phyloP scores from a whole-genome alignment of 2,797 vertebrate genomes.

The Falco berigora region DNA sequence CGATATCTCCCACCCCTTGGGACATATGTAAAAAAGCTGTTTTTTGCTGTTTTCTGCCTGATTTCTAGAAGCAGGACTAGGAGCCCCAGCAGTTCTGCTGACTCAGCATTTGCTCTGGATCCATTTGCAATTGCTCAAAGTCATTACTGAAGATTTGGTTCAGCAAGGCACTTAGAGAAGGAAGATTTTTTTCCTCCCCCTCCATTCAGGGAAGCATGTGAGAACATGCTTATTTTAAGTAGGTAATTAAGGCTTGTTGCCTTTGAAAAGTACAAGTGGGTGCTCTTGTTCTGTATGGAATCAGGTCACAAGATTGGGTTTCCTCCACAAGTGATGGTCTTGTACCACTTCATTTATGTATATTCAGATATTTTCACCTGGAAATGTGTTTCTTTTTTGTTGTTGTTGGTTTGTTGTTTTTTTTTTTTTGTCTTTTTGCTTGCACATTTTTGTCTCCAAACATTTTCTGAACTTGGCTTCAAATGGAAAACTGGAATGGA shows the following conservation, averaged over 20 bases:
- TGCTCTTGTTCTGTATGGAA: neutral
- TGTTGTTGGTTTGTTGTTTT: too few relatives aligned
- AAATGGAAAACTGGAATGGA: neutral
- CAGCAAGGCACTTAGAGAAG: neutral
- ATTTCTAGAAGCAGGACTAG: neutral
- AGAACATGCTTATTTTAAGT: neutral
- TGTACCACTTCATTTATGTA: neutral
- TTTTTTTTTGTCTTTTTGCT: neutral
- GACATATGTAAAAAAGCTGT: rapidly evolving
- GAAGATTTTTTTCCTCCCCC: neutral
- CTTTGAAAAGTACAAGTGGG: neutral
- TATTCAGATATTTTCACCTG: neutral
- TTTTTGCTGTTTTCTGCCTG: neutral
- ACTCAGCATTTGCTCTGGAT: neutral
- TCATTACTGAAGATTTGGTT: neutral
- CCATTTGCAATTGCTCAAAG: neutral
- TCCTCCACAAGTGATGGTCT: neutral
- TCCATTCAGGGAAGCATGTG: neutral
- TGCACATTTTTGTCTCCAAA: neutral
- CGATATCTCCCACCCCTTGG: neutral
- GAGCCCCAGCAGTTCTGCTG: neutral
- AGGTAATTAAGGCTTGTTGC: neutral
- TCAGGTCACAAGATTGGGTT: neutral
- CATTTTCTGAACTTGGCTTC: neutral
- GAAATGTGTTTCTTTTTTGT: neutral